Evolutionary conservation across 2,797 vertebrate genomes (phyloP).

Genomic region (Dallia pectoralis): DNA sequence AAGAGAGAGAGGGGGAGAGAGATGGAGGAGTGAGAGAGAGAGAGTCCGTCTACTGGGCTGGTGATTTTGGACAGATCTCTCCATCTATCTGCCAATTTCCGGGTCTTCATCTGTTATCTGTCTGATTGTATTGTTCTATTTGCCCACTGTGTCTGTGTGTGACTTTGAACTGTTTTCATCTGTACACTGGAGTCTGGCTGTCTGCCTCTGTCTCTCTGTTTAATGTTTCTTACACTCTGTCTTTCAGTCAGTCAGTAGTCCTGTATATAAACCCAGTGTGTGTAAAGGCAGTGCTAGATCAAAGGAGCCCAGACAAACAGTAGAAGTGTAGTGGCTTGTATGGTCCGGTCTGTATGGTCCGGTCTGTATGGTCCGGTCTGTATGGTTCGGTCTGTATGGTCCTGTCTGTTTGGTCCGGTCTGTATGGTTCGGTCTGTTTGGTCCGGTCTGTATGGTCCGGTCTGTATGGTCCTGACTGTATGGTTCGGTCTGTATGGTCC

Average conservation of each 20-base stretch:
- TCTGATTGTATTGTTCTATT: conserved; percentile 17
- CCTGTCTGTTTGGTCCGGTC: no score
- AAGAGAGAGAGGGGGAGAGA: no score
- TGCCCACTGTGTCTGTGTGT: no score
- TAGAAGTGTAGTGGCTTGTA: conserved; percentile 49
- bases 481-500: no score
- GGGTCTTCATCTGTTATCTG: conserved; percentile 15
- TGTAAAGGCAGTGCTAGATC: conserved; percentile 52
- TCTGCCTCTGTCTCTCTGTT: conserved; percentile 21
- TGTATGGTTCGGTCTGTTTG: no score
- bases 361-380: no score
- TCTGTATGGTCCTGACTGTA: no score
- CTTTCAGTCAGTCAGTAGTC: conserved; percentile 25
- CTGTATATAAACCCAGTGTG: conserved; percentile 19
- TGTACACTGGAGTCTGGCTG: conserved; percentile 6
- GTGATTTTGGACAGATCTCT: conserved; percentile 17
- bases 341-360: no score
- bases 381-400: no score
- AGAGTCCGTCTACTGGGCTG: no score
- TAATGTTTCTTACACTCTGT: conserved; percentile 13
- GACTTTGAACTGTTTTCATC: conserved; percentile 29
- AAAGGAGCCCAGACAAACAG: conserved; percentile 57
- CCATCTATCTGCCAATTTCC: conserved; percentile 14
- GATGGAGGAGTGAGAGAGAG: no score
- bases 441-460: no score